A percentile compares a stretch with the other conserved stretches of the same genome.
These are phyloP conservation scores for Perdix hodgsoniae DNA, from an alignment of 2,797 vertebrate species.

Conservation along the genomic window DNA sequence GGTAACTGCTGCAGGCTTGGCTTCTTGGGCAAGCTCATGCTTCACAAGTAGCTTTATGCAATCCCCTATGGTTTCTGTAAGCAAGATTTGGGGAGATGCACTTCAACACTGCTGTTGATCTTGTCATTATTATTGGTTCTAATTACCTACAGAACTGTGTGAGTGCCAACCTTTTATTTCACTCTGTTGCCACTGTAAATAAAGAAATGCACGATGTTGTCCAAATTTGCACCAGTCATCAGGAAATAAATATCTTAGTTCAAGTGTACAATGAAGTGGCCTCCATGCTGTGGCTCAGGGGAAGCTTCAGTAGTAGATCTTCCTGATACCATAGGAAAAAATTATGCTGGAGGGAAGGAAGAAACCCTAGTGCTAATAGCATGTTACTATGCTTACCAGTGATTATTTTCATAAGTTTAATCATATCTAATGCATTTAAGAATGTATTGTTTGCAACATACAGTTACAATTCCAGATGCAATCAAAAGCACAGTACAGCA, in stretches of 20 bases:
- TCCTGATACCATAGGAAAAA: not conserved
- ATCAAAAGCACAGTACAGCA: not conserved
- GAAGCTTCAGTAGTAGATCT: not conserved
- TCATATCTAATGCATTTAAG: not conserved
- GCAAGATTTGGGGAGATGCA: not conserved
- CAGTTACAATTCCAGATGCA: not conserved
- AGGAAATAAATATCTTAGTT: not conserved
- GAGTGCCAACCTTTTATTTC: not conserved
- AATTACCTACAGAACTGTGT: not conserved
- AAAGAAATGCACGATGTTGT: accelerated
- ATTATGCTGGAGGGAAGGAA: not conserved
- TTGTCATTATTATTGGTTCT: not conserved
- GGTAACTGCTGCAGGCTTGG: not conserved
- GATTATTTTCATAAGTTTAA: constrained; percentile 5
- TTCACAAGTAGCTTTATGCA: not conserved
- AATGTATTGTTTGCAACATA: not conserved
- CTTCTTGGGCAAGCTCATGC: not conserved
- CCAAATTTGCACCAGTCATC: not conserved
- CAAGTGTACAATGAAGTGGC: not conserved
- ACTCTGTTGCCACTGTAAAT: not conserved
- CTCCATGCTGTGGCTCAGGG: not conserved
- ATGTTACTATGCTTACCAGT: not conserved
- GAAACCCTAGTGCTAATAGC: not conserved
- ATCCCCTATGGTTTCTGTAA: not conserved
- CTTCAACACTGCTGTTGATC: not conserved